Evolutionary conservation across 2,113 vertebrate species (phyloP), one percentile per base, ranked within the genome.

Genomic region (Pterophyllum scalare): DNA sequence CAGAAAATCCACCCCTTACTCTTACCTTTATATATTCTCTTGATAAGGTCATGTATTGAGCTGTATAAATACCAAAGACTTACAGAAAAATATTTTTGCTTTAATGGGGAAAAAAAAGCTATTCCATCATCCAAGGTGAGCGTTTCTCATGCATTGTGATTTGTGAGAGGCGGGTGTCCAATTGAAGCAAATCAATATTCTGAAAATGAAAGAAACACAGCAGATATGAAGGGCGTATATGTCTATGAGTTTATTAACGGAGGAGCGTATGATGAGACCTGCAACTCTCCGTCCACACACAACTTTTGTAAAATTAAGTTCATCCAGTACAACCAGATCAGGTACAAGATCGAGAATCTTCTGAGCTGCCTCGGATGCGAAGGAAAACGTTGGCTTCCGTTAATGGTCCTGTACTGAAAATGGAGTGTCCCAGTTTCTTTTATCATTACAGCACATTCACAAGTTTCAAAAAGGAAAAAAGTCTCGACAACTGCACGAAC

Each of bases 191-290:
- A 92, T 88, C 87, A 76, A 93, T 91, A 90, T 84, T 85, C 64
- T 70, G 58, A 83, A 85, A 88, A 75, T 79, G 80, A 91, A 93
- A 90, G 81, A 91, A 93, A 91, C 84, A 93, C 86, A 91, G 80
- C 74, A 84, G 87, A 92, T 84, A 62, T 86, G 88, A 89, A 92
- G 90, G 87, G 89, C 77, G 49, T 88, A 91, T 90, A 90, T 64
- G 91, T 94, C 93, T 94, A 92, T 91, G 88, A 94, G 94, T 94
- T 95, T 93, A 94, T 95, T 94, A 90, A 94, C 40, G 85, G 83
- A 90, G 93, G 87, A 91, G 89, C 85, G 90, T 76, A 84, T 94
- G 93, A 94, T 94, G 92, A 93, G 94, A 95, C 75, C 83, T 89
- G 89, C 86, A 91, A 95, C 85, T 43, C 89, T 84, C 83, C 87